Evolutionary conservation across 1,140 invertebrate species (phyloP).

Genomic region (Drosophila lacteicornis): DNA sequence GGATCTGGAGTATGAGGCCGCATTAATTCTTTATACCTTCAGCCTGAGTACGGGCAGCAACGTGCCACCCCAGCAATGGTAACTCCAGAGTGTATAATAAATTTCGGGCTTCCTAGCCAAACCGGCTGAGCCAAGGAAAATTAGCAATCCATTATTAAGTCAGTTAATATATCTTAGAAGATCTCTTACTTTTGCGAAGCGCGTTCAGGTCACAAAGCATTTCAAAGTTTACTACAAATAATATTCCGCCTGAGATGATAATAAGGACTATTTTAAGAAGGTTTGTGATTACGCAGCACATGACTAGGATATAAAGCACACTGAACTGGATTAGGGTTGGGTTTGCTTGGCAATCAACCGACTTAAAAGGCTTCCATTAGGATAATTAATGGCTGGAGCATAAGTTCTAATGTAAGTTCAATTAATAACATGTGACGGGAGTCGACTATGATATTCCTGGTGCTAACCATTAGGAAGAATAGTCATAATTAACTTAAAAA

Average conservation of each 20-base stretch:
- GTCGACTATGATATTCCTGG: background rate
- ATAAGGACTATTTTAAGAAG: background rate
- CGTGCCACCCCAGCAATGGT: background rate
- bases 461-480: background rate
- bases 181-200: background rate
- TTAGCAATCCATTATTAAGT: no score
- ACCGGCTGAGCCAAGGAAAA: background rate
- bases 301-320: background rate
- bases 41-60: background rate
- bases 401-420: background rate
- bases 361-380: background rate
- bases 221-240: background rate
- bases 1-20: no score
- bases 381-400: background rate
- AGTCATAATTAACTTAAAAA: no score
- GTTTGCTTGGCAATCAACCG: background rate
- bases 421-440: background rate
- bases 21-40: background rate
- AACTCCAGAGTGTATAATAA: background rate
- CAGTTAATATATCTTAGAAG: background rate
- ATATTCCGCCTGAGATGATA: background rate
- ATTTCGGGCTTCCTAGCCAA: accelerated
- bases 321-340: background rate
- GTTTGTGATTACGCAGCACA: background rate
- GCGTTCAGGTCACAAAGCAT: accelerated